These are phyloP conservation scores for Gobio occitaniae DNA, from an alignment of 2,797 vertebrate species.

Conservation along the genomic window DNA sequence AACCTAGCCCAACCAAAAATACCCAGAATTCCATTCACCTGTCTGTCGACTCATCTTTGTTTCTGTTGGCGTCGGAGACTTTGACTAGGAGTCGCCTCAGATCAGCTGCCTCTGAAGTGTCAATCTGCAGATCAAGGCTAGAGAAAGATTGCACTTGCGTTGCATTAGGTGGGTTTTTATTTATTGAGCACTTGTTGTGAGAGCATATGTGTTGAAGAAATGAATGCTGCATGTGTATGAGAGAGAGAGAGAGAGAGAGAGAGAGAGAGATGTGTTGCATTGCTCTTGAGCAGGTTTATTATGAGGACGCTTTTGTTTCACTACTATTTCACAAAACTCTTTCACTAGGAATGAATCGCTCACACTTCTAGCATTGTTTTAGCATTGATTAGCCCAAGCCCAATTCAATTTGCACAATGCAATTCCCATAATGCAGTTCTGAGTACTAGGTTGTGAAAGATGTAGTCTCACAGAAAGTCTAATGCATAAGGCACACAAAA, in stretches of 20 bases:
- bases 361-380: not conserved
- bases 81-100: slow-evolving; percentile 28
- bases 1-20: slow-evolving; percentile 40
- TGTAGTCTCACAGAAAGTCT: not conserved
- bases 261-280: not conserved
- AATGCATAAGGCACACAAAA: not conserved
- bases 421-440: not conserved
- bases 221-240: not conserved
- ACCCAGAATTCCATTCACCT: slow-evolving; percentile 24
- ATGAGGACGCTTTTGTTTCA: not conserved
- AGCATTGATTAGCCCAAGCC: not conserved
- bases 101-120: slow-evolving; percentile 41
- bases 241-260: slow-evolving; percentile 1
- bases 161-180: slow-evolving; percentile 46
- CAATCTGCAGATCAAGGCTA: slow-evolving; percentile 40
- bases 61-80: slow-evolving; percentile 11
- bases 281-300: not conserved
- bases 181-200: slow-evolving; percentile 22
- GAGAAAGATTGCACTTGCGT: slow-evolving; percentile 50
- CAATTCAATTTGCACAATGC: not conserved
- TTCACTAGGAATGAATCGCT: not conserved
- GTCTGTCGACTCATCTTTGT: slow-evolving; percentile 38
- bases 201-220: slow-evolving; percentile 17
- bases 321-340: not conserved
- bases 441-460: not conserved